These are phyloP conservation scores for Rosalia funebris DNA, from an alignment of 2,888 invertebrate genomes.

Conservation along the genomic window DNA sequence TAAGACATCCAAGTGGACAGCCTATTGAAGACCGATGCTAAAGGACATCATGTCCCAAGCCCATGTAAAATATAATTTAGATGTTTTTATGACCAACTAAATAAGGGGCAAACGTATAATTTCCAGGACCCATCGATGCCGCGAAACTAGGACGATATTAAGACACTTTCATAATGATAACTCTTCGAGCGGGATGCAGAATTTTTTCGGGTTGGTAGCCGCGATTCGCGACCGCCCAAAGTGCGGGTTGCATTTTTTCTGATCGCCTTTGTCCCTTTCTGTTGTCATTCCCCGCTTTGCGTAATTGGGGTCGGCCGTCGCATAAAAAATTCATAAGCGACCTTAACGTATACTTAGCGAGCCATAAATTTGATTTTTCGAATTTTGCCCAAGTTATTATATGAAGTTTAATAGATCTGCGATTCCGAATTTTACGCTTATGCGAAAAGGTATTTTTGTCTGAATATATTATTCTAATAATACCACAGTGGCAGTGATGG, in stretches of 20 bases:
- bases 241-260: slow-evolving; percentile 43
- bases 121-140: slow-evolving; percentile 43
- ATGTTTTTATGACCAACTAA: slow-evolving; percentile 43
- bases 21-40: too few species aligned
- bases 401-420: neutral
- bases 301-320: neutral
- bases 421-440: neutral
- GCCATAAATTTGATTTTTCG: neutral
- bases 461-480: too few species aligned
- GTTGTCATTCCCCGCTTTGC: neutral
- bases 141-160: slow-evolving; percentile 43
- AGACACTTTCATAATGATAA: slow-evolving; percentile 43
- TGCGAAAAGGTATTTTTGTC: too few species aligned
- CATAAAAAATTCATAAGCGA: neutral
- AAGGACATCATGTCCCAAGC: slow-evolving; percentile 44
- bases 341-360: neutral
- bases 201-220: too few species aligned
- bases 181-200: slow-evolving; percentile 37
- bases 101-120: slow-evolving; percentile 43
- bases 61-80: slow-evolving; percentile 46
- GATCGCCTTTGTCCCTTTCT: slow-evolving; percentile 26
- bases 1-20: too few species aligned
- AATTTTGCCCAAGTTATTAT: neutral
- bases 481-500: too few species aligned
- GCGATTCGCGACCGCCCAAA: too few species aligned